phyloP scores from a whole-genome alignment of 2,113 vertebrate species.

The Leiothrix lutea region DNA sequence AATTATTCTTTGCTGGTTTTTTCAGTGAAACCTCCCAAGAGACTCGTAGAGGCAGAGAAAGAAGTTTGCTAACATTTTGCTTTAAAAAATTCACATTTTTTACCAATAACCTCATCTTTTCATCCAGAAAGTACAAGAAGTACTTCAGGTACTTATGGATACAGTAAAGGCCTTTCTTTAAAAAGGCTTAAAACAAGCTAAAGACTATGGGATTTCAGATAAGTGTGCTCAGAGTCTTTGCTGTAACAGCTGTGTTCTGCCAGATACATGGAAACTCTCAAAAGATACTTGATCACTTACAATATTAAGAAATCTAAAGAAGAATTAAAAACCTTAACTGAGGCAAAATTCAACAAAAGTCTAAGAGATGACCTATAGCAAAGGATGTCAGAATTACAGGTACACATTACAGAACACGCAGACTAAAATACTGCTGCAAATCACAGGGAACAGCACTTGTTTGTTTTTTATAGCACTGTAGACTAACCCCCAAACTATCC shows the following conservation, averaged over 20 bases:
- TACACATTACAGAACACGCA: neutral
- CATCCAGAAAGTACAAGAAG: neutral
- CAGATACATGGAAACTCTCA: neutral
- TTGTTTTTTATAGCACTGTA: neutral
- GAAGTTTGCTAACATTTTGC: neutral
- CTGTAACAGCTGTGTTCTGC: neutral
- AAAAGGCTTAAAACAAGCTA: neutral
- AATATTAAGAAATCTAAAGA: neutral
- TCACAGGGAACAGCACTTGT: neutral
- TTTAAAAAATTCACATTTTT: accelerated
- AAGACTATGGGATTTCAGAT: neutral
- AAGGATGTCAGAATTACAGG: neutral
- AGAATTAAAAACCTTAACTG: neutral
- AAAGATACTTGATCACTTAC: neutral
- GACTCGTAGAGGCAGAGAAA: neutral
- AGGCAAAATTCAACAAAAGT: neutral
- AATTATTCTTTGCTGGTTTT: neutral
- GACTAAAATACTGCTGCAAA: neutral
- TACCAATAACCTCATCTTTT: neutral
- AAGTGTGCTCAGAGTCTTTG: neutral
- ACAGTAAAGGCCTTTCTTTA: neutral
- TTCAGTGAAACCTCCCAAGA: neutral
- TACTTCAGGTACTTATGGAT: neutral
- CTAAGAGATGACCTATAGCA: neutral
- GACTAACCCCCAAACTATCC: neutral